A percentile compares a stretch with the other conserved stretches of the same genome.
Conservation (phyloP, 2,113 vertebrate species). For the Zeus faber region DNA sequence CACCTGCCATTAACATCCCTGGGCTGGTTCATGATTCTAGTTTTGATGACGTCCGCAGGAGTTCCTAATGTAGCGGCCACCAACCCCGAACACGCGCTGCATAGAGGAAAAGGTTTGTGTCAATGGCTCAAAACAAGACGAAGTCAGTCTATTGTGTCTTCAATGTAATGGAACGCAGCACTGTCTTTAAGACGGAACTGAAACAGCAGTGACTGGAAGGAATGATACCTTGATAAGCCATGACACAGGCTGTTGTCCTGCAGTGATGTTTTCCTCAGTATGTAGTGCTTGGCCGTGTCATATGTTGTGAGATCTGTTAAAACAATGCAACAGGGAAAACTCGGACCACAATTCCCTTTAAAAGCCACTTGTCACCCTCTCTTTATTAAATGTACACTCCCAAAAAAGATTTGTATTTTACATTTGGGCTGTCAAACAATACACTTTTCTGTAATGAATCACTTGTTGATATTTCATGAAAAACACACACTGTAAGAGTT, state of each 20-base stretch:
- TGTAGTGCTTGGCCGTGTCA: conserved; percentile 81
- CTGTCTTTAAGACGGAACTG: background rate
- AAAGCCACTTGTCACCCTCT: too few species aligned
- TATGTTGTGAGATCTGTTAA: conserved; percentile 83
- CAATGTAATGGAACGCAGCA: too few species aligned
- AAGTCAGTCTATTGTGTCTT: too few species aligned
- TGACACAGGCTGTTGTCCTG: conserved; percentile 81
- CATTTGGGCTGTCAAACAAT: too few species aligned
- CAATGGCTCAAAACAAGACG: too few species aligned
- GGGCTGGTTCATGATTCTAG: conserved; percentile 86
- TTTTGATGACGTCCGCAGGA: conserved; percentile 86
- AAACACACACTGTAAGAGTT: too few species aligned
- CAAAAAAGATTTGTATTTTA: too few species aligned
- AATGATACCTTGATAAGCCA: conserved; percentile 71
- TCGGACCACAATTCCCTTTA: too few species aligned
- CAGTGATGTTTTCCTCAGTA: conserved; percentile 77
- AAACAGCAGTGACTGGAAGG: background rate
- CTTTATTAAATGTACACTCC: too few species aligned
- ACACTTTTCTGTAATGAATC: too few species aligned
- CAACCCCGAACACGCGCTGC: conserved; percentile 77
- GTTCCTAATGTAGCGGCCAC: conserved; percentile 84
- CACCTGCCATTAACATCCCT: conserved; percentile 80
- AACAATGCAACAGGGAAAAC: too few species aligned
- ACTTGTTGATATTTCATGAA: too few species aligned
- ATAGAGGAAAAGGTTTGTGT: conserved; percentile 1